A percentile compares a stretch with the other conserved stretches of the same genome.
phyloP scores from a whole-genome alignment of 2,797 vertebrate genomes.

The Halcyon badia region DNA sequence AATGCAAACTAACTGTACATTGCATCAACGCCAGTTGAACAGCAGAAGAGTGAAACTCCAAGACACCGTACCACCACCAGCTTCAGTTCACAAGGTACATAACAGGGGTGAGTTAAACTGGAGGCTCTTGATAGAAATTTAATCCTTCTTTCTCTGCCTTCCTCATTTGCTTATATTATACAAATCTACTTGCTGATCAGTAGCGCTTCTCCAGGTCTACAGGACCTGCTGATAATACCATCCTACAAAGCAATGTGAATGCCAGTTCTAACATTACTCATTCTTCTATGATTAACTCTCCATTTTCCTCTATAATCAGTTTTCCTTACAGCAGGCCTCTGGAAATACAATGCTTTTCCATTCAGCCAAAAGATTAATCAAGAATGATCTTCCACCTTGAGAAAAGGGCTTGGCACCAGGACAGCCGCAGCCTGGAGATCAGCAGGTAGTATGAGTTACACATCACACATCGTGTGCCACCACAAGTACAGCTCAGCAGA shows the following conservation, averaged over 20 bases:
- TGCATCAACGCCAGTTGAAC: background rate
- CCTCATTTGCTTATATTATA: background rate
- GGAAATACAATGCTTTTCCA: background rate
- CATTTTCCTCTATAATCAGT: background rate
- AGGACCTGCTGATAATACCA: background rate
- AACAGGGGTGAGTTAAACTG: background rate
- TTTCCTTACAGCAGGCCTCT: background rate
- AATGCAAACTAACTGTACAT: background rate
- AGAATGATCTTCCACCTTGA: background rate
- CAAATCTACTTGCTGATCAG: background rate
- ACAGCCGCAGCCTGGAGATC: background rate
- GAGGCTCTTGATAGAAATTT: background rate
- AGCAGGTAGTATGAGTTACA: background rate
- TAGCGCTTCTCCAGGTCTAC: background rate
- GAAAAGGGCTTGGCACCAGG: background rate
- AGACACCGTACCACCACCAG: background rate
- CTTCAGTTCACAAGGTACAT: background rate
- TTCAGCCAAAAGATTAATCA: background rate
- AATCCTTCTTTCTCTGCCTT: background rate
- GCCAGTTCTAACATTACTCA: background rate
- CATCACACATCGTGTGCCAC: rapidly evolving
- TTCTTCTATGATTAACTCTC: background rate
- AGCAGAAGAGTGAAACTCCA: background rate
- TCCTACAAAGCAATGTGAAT: background rate
- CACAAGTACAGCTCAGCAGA: background rate